Evolutionary conservation across 92 coral and sea anemone species (phyloP).

Genomic region (Palythoa grandiflora): DNA sequence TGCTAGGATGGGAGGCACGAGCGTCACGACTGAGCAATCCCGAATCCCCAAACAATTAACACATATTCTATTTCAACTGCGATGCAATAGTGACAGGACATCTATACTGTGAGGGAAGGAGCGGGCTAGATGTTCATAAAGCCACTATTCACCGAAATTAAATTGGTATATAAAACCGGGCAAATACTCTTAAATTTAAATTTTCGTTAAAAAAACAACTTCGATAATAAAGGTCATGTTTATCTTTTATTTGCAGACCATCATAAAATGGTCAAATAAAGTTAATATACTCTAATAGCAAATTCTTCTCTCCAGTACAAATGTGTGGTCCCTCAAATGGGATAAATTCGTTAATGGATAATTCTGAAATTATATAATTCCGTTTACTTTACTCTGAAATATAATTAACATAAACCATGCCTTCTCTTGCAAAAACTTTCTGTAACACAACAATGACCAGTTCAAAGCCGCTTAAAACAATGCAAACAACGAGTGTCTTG

Average conservation of each 20-base stretch:
- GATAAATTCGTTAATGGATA: conserved; percentile 12
- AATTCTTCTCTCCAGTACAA: not conserved
- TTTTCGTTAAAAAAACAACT: not conserved
- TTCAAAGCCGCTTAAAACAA: not conserved
- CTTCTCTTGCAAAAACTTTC: not conserved
- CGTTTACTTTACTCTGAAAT: not conserved
- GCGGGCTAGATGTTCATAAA: too few relatives aligned
- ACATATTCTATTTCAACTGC: too few relatives aligned
- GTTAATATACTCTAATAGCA: not conserved
- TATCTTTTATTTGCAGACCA: not conserved
- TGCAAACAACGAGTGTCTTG: conserved; percentile 5
- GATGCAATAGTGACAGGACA: too few relatives aligned
- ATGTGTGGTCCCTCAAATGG: conserved; percentile 10
- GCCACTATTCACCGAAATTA: too few relatives aligned
- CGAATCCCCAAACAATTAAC: too few relatives aligned
- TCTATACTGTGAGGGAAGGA: too few relatives aligned
- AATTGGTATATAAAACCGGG: too few relatives aligned
- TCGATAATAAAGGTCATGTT: not conserved
- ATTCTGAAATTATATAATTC: conserved; percentile 38
- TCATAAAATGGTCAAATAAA: not conserved
- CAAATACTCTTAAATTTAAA: too few relatives aligned
- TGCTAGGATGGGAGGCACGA: too few relatives aligned
- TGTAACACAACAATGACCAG: too few relatives aligned
- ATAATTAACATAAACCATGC: not conserved
- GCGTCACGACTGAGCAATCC: too few relatives aligned